Base-by-base conservation (phyloP, 2,797 vertebrate species). In the Falco cherrug region DNA sequence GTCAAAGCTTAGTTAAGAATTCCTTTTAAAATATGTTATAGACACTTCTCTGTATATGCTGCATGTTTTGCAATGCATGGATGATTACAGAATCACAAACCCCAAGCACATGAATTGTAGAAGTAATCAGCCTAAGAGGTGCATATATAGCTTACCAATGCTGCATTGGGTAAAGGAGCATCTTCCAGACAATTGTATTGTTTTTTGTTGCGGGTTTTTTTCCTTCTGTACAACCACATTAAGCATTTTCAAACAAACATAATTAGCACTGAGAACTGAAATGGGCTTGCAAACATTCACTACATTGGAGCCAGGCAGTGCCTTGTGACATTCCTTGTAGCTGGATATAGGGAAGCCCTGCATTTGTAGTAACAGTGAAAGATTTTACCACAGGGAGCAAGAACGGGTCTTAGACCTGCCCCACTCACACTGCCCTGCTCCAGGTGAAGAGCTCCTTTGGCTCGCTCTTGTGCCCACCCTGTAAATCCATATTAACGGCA, bases 1-100 rank as follows among this genome's bases (percentile, higher is more conserved):
- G 97, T 97, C 95, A 97, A 90, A 95, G 91, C 94, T 92, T 94
- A 86, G 92, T 73, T 96, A 97, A 97, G 83, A 94, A 93, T 75
- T 91, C 93, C 91, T 94, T 91, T 95, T 71, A 73, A 88, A 95
- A 96, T 51, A 94, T 65, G 74, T 80, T 86, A 95, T 77, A 95
- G 87, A 64, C 82, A 94, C 77, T 94, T 92, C 83, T 82, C 88
- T 87, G 61, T 90, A 64, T 83, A 91, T 84, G 73, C 74, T 57
- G 59, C 75, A 94, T 63, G 83, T 92, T 88, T 97, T 89, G 82
- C 94, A 96, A 81, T 93, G 88, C 76, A 88, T 20, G 73, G 54
- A 59, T 75, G 60, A 56, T 86, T 93, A 85, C 90, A 89, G 76
- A 65, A 96, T 87, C 95, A 59, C 84, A 97, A 78, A 48, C 59